These are phyloP conservation scores for Aptenodytes patagonicus DNA, from an alignment of 2,113 vertebrate species.

Conservation along the genomic window DNA sequence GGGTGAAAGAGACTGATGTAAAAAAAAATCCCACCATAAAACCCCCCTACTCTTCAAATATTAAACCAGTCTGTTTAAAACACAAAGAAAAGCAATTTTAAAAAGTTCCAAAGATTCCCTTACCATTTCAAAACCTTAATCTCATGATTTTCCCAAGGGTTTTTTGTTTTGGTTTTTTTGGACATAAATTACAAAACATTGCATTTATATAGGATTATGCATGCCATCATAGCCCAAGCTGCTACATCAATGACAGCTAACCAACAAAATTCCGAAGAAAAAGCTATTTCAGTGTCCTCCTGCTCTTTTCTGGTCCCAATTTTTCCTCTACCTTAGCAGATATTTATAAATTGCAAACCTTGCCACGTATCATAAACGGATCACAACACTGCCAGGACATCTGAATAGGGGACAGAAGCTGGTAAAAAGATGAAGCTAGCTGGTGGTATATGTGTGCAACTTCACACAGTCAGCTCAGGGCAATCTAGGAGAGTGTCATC, in stretches of 20 bases:
- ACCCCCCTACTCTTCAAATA: not conserved
- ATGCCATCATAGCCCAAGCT: not conserved
- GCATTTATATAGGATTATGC: not conserved
- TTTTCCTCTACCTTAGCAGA: not conserved
- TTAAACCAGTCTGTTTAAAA: not conserved
- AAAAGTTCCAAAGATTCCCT: not conserved
- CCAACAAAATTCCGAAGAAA: not conserved
- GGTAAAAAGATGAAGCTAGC: not conserved
- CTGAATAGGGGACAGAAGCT: not conserved
- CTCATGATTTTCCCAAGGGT: not conserved
- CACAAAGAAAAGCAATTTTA: not conserved
- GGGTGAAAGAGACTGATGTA: not conserved
- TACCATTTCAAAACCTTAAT: not conserved
- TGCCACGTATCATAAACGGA: not conserved
- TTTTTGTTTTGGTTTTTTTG: not conserved
- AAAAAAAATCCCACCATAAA: not conserved
- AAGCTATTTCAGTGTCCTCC: not conserved
- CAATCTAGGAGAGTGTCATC: not conserved
- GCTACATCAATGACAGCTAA: not conserved
- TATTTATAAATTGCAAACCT: not conserved
- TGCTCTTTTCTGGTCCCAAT: not conserved
- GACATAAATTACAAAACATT: not conserved
- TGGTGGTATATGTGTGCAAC: rapidly evolving
- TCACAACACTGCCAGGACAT: not conserved
- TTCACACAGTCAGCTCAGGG: not conserved